Evolutionary conservation across 2,113 vertebrate genomes (phyloP).

Genomic region (Leptobrachium leishanense): DNA sequence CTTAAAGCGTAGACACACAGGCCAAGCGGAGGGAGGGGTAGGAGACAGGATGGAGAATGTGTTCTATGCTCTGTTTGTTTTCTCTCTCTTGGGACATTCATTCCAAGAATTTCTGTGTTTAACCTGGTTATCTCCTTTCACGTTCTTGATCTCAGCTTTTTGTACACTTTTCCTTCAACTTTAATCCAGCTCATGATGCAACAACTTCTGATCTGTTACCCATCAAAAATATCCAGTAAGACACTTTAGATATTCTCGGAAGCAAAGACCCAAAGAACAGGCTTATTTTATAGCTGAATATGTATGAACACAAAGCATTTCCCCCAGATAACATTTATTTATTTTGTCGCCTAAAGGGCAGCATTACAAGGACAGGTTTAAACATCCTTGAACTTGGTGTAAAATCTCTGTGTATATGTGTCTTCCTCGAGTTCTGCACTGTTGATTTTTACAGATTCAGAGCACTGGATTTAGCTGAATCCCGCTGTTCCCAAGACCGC

Average conservation of each 20-base stretch:
- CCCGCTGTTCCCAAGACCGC: too few species aligned
- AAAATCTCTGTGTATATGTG: too few species aligned
- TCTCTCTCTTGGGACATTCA: constrained; percentile 21
- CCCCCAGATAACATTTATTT: too few species aligned
- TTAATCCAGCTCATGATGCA: not conserved
- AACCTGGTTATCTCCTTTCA: constrained; percentile 21
- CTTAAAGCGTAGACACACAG: not conserved
- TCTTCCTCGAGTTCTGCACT: too few species aligned
- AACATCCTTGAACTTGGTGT: too few species aligned
- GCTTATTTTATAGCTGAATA: too few species aligned
- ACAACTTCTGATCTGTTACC: not conserved
- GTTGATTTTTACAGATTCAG: too few species aligned
- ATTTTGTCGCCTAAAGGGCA: too few species aligned
- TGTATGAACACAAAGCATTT: too few species aligned
- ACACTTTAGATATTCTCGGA: not conserved
- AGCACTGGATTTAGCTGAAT: too few species aligned
- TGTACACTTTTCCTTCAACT: not conserved
- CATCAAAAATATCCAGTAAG: not conserved
- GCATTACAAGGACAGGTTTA: too few species aligned
- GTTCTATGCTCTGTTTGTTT: constrained; percentile 26
- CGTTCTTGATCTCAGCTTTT: not conserved
- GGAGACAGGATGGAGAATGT: constrained; percentile 17
- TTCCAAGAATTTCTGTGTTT: constrained; percentile 34
- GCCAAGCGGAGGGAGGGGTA: constrained; percentile 1
- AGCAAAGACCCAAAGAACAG: not conserved